Evolutionary conservation across 2,888 invertebrate genomes (phyloP).

Genomic region (Andricus curvator): DNA sequence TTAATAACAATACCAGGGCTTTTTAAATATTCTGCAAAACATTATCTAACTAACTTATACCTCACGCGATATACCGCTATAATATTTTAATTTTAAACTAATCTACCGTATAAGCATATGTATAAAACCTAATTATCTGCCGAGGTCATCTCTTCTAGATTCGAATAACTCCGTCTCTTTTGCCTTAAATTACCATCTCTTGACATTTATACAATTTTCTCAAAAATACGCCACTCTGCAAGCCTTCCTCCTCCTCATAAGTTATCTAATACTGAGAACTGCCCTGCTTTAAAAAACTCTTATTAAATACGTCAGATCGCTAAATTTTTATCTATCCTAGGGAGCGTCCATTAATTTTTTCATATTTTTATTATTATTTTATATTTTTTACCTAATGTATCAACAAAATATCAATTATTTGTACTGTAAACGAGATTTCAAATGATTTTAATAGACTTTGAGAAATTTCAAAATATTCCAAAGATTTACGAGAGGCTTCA

Average conservation of each 20-base stretch:
- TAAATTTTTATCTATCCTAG: neutral
- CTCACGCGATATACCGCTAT: neutral
- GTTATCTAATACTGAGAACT: slow-evolving; percentile 21
- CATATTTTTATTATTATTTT: no score
- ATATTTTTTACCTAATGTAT: no score
- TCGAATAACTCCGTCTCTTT: neutral
- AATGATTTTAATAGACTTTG: no score
- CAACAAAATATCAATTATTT: no score
- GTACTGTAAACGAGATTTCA: no score
- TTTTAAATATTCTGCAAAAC: neutral
- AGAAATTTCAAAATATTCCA: no score
- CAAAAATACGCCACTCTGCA: slow-evolving; percentile 16
- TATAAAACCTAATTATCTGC: slow-evolving; percentile 19
- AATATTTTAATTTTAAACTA: slow-evolving; percentile 6
- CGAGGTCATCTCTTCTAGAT: neutral
- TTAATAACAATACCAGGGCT: slow-evolving; percentile 1
- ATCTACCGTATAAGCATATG: slow-evolving; percentile 7
- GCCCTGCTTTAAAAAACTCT: no score
- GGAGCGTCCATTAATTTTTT: no score
- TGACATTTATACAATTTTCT: slow-evolving; percentile 20
- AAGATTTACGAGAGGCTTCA: no score
- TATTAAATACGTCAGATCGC: no score
- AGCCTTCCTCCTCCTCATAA: neutral
- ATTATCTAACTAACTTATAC: neutral
- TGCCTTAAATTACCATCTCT: neutral